Evolutionary conservation across 2,888 invertebrate species (phyloP).

Genomic region (Morpho helenor): DNA sequence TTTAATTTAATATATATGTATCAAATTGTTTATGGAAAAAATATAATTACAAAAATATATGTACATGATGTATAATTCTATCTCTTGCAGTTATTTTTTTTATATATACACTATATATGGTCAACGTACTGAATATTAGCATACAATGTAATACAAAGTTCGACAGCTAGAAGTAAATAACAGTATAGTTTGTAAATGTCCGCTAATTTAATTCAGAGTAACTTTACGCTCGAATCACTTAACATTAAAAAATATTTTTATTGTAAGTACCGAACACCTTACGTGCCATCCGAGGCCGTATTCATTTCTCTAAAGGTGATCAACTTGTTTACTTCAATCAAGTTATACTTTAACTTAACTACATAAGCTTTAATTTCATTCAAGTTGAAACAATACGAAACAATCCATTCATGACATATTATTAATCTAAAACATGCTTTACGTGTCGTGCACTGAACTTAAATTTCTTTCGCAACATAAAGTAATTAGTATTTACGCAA

Average conservation of each 20-base stretch:
- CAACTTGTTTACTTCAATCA: constrained; percentile 37
- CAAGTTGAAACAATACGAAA: constrained; percentile 28
- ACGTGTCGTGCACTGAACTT: constrained; percentile 27
- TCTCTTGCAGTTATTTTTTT: no score
- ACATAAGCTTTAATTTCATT: constrained; percentile 22
- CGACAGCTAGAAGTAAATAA: no score
- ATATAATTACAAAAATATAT: no score
- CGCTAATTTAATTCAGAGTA: not conserved
- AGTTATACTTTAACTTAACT: constrained; percentile 26
- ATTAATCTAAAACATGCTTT: constrained; percentile 32
- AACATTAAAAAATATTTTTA: no score
- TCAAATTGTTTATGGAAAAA: no score
- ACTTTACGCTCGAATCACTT: constrained; percentile 7
- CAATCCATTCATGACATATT: constrained; percentile 5
- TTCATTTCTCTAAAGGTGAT: constrained; percentile 63
- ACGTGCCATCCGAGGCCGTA: constrained; percentile 59
- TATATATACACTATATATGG: no score
- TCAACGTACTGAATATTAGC: no score
- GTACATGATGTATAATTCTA: no score
- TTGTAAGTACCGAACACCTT: constrained; percentile 9
- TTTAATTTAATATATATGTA: no score
- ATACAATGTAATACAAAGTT: no score
- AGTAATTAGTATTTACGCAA: constrained; percentile 12
- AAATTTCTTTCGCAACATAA: constrained; percentile 29
- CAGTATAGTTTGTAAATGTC: no score